A percentile compares a stretch with the other conserved stretches of the same genome.
Evolutionary conservation across 1,140 invertebrate genomes (phyloP).

Genomic region (Bactericera cockerelli): DNA sequence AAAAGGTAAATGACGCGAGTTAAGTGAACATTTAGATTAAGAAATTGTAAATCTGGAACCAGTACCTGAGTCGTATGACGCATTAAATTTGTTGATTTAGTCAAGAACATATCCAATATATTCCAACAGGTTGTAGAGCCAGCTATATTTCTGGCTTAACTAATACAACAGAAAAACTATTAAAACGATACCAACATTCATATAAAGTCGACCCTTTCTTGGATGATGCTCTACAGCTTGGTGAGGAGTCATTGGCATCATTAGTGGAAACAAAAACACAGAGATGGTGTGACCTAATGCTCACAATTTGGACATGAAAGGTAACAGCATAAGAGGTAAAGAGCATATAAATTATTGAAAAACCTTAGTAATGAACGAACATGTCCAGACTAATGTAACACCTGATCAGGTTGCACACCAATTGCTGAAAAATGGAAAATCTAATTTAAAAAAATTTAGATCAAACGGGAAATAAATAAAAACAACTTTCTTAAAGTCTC

Average conservation of each 20-base stretch:
- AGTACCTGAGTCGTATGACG: background rate
- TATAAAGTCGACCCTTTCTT: constrained; percentile 11
- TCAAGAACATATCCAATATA: constrained; percentile 13
- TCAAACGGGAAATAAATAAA: constrained; percentile 8
- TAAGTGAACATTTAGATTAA: background rate
- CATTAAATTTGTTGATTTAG: constrained; percentile 10
- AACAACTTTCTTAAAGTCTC: background rate
- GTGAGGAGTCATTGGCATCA: background rate
- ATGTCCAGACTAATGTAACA: constrained; percentile 2
- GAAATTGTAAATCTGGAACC: constrained; percentile 6
- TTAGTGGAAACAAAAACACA: constrained; percentile 1
- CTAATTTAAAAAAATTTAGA: constrained; percentile 1
- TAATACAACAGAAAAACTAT: background rate
- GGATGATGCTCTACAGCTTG: constrained; percentile 4
- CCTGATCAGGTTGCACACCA: constrained; percentile 11
- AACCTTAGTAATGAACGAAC: constrained; percentile 11
- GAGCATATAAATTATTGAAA: constrained; percentile 11
- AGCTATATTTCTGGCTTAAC: constrained; percentile 13
- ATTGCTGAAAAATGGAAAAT: constrained; percentile 11
- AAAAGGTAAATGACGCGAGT: background rate
- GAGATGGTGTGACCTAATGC: constrained; percentile 9
- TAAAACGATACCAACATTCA: constrained; percentile 11
- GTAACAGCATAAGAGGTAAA: constrained; percentile 9
- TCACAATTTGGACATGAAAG: constrained; percentile 4
- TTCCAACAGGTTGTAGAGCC: constrained; percentile 7